Percentiles rank a stretch among this genome's conserved stretches.
Conservation (phyloP, 2,888 invertebrate species). For the Hypomecis atomaria region DNA sequence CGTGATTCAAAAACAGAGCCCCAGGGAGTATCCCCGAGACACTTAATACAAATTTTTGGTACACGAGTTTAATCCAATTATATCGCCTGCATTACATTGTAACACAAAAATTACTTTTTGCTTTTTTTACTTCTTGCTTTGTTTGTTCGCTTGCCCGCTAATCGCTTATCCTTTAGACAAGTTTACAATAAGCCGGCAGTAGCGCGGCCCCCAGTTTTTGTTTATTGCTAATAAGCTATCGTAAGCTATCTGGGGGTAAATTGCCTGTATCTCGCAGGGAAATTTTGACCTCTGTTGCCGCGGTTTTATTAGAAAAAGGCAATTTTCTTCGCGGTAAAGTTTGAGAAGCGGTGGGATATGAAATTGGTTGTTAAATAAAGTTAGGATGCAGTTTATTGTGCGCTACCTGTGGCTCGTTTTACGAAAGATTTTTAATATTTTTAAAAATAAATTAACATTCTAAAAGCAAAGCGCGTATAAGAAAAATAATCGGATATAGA, state of each 20-base stretch:
- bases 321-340: slow-evolving; percentile 17
- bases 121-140: too few species aligned
- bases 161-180: slow-evolving; percentile 34
- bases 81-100: too few species aligned
- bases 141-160: slow-evolving; percentile 34
- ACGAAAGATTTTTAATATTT: too few species aligned
- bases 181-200: slow-evolving; percentile 38
- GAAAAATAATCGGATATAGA: too few species aligned
- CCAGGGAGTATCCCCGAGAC: too few species aligned
- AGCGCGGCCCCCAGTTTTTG: slow-evolving; percentile 65
- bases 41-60: too few species aligned
- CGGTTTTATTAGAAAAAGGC: slow-evolving; percentile 30
- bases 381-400: slow-evolving; percentile 3
- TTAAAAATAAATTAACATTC: too few species aligned
- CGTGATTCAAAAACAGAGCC: too few species aligned
- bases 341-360: slow-evolving; percentile 6
- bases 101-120: too few species aligned
- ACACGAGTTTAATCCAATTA: too few species aligned
- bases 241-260: slow-evolving; percentile 63
- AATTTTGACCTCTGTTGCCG: slow-evolving; percentile 46
- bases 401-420: too few species aligned
- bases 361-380: slow-evolving; percentile 29
- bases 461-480: too few species aligned
- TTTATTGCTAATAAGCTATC: slow-evolving; percentile 82
- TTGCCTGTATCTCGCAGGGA: slow-evolving; percentile 57